Conservation (phyloP, 2,888 invertebrate genomes). For the Nudaria mundana region DNA sequence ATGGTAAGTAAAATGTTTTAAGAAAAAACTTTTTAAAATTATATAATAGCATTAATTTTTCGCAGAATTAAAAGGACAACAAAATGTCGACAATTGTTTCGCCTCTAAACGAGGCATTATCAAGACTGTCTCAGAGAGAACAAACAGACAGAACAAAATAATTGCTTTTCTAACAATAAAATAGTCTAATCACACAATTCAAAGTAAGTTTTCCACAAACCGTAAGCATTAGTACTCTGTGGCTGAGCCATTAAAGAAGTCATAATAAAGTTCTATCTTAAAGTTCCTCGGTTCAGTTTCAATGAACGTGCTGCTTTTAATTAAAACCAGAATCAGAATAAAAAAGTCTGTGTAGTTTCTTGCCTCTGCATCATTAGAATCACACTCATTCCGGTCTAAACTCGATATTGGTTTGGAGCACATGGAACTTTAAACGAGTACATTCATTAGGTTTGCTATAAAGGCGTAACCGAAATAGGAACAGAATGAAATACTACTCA, state of each 20-base stretch:
- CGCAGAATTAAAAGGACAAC: no score
- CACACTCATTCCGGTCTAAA: slow-evolving; percentile 47
- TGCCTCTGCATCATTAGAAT: slow-evolving; percentile 54
- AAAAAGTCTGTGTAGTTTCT: slow-evolving; percentile 48
- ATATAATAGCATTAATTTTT: no score
- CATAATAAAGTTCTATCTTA: slow-evolving; percentile 31
- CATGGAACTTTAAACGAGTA: slow-evolving; percentile 63
- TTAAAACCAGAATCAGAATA: slow-evolving; percentile 59
- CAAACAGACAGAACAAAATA: no score
- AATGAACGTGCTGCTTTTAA: slow-evolving; percentile 56
- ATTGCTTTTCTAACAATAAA: no score
- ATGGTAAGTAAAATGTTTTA: no score
- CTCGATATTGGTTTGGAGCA: slow-evolving; percentile 52
- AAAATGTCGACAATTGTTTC: no score
- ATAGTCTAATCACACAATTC: slow-evolving; percentile 8
- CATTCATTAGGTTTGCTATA: slow-evolving; percentile 64
- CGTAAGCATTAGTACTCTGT: slow-evolving; percentile 24
- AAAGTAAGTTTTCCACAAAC: slow-evolving; percentile 21
- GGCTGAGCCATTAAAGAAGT: slow-evolving; percentile 26
- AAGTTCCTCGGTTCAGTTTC: slow-evolving; percentile 36
- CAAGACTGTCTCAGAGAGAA: no score
- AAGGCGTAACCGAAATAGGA: slow-evolving; percentile 52
- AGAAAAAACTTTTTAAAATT: no score
- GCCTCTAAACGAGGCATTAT: no score
- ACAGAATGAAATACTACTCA: slow-evolving; percentile 36